These are phyloP conservation scores for Aptenodytes forsteri DNA, from an alignment of 2,113 vertebrate species.

Conservation along the genomic window DNA sequence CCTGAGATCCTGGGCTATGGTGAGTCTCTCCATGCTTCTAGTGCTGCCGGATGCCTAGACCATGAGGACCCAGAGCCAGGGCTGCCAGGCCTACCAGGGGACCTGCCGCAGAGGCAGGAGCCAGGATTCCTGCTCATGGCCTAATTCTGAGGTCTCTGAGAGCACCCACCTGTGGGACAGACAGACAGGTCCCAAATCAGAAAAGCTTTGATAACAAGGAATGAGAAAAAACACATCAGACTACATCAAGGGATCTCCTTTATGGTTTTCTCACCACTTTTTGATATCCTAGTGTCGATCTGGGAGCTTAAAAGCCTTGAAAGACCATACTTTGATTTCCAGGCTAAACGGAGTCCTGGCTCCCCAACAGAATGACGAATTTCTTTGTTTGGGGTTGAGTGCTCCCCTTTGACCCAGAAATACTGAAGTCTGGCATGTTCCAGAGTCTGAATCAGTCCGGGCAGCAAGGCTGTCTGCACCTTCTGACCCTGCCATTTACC, in stretches of 20 bases:
- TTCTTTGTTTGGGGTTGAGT: not conserved
- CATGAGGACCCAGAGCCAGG: not conserved
- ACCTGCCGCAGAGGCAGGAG: not conserved
- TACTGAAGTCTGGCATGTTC: not conserved
- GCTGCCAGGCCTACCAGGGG: not conserved
- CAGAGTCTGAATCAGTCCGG: not conserved
- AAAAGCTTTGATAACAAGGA: not conserved
- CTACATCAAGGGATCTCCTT: not conserved
- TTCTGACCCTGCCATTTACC: not conserved
- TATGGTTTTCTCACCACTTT: not conserved
- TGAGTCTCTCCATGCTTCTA: not conserved
- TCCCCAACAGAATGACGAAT: not conserved
- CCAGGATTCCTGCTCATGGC: not conserved
- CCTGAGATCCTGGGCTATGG: not conserved
- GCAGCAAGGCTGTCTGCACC: not conserved
- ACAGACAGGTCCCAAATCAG: not conserved
- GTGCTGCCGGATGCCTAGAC: not conserved
- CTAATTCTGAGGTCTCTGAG: not conserved
- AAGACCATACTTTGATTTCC: not conserved
- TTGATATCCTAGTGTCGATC: rapidly evolving
- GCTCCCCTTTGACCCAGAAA: not conserved
- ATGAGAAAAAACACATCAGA: not conserved
- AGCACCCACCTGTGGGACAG: not conserved
- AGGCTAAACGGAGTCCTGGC: not conserved
- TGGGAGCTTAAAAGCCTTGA: not conserved